Base-by-base conservation (phyloP, 23 tunicate species). In the Clavelina lepadiformis region DNA sequence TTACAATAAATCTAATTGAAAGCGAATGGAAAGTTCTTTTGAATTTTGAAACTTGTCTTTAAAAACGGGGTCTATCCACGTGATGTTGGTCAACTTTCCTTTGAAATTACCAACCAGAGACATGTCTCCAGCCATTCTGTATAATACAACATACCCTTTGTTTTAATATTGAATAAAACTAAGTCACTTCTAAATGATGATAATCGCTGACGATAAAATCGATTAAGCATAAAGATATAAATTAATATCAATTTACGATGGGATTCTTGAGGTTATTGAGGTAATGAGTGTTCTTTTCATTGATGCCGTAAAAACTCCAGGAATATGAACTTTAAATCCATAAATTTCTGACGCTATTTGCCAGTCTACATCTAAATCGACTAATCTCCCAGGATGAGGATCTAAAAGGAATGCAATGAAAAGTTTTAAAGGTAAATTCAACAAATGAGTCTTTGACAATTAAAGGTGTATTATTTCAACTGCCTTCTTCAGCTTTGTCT, bases 291-390 rank as follows among this genome's bases (percentile, higher is more conserved):
- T 35, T 21, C 45, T 23, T 19, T 1, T 8, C 77, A 75, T 68
- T 53, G 29, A 50, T 18, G 72, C 76, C 1, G 18, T 28, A 11
- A 84, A 61, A 31, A 67, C 59, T 41, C 78, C 93, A 15, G 76
- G 71, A 3, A 84, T 62, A 7, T 32, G 50, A 31, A 84, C 28
- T 3, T 41, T 20, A 35, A 67, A 59, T 20, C 74, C 83, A 26
- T 37, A 56, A 5, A 84, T 81, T 63, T 80, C 82, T 1, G 83
- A 59, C 7, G 82, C 78, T 25, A 11, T 53, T 73, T 63, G 81
- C 93, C 93, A 84, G 58, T 84, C 93, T 0, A 67, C 50, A 52
- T 84, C 93, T 1, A 84, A 31, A 61, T 84, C 93, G 0, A 84
- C 93, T 23, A 84, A 37, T 2, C 70, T 31, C 0, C 71, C 93